Evolutionary conservation across 1,140 invertebrate genomes (phyloP).

Genomic region (Aphaenogaster floridana): DNA sequence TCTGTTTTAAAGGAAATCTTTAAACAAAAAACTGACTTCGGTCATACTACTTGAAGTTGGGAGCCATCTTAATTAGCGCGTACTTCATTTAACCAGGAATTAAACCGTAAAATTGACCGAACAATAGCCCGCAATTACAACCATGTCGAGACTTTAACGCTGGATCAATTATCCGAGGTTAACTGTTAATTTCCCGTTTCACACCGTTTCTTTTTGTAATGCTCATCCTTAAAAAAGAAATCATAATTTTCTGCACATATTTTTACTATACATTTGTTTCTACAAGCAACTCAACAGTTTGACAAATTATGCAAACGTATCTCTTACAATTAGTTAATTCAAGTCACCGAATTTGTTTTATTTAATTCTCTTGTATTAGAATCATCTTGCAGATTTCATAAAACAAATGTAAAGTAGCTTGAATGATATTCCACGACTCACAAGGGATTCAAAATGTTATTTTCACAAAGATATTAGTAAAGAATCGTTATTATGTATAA

Average conservation of each 20-base stretch:
- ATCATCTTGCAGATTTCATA: no score
- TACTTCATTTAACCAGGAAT: background rate
- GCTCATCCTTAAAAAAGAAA: background rate
- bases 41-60: background rate
- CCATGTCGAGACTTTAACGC: background rate
- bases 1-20: background rate
- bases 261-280: background rate
- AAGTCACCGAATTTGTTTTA: no score
- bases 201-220: background rate
- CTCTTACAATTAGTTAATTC: no score
- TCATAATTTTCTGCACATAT: background rate
- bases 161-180: background rate
- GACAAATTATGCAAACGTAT: no score
- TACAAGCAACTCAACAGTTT: no score
- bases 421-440: no score
- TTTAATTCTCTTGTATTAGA: no score
- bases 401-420: no score
- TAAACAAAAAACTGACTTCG: background rate
- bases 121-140: background rate
- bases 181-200: constrained; percentile 3
- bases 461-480: no score
- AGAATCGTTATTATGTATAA: no score
- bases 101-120: constrained; percentile 20
- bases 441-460: no score
- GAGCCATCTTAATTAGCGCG: background rate